Percentiles rank a stretch among this genome's conserved stretches.
These are phyloP conservation scores for Aurelia coerulea DNA, from an alignment of 30 jellyfish, hydroid and myxozoan genomes.

Conservation along the genomic window DNA sequence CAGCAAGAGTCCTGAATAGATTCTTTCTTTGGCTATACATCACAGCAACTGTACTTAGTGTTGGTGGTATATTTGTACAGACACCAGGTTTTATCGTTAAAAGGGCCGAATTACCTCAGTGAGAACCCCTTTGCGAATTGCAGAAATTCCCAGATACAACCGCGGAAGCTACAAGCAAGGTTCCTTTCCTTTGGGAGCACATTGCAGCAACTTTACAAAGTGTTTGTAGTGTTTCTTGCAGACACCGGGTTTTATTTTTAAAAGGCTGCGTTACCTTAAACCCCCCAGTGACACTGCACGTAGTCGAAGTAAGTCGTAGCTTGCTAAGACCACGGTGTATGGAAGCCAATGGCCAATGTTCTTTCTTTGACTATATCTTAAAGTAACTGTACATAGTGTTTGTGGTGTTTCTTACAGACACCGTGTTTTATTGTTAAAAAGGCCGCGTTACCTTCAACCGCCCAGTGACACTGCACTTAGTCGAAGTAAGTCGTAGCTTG, in stretches of 20 bases:
- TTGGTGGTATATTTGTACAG: conserved; percentile 44
- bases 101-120: no score
- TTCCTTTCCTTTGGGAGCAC: no score
- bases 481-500: conserved; percentile 18
- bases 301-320: conserved; percentile 22
- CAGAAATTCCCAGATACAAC: no score
- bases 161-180: no score
- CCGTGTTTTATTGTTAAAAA: not conserved
- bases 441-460: no score
- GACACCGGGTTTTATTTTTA: not conserved
- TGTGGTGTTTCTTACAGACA: conserved; percentile 46
- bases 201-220: no score
- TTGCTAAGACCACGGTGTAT: conserved; percentile 36
- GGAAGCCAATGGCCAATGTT: conserved; percentile 73
- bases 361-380: conserved; percentile 28
- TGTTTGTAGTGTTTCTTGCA: no score
- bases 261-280: no score
- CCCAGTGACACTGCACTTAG: conserved; percentile 6
- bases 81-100: conserved; percentile 14
- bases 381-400: conserved; percentile 5
- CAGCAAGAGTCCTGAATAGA: conserved; percentile 63
- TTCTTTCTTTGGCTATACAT: conserved; percentile 48
- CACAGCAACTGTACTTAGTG: conserved; percentile 19
- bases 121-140: no score
- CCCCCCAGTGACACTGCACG: not conserved